Evolutionary conservation across 2,797 vertebrate genomes (phyloP), one percentile per base, ranked within the genome.

Genomic region (Ibycter americanus): DNA sequence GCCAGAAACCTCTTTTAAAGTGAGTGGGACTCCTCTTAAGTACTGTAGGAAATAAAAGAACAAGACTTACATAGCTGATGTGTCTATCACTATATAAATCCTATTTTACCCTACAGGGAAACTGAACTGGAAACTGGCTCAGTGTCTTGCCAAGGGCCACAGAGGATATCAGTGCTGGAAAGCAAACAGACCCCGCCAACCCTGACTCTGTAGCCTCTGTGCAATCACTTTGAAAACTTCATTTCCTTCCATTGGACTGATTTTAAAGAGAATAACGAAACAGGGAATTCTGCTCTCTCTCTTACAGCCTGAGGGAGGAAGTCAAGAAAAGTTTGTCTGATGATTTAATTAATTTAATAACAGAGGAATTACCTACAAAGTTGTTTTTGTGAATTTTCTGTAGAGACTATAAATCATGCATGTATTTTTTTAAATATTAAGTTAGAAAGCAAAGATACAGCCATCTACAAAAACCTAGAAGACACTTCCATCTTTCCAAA

Each of bases 321-420:
- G 72, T 86, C 56, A 88, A 54, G 15, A 71, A 85, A 83, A 34
- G 23, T 76, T 81, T 90, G 19, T 68, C 46, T 91, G 77, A 92
- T 34, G 7, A 70, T 72, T 81, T 76, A 84, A 94, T 94, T 95
- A 74, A 81, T 95, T 88, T 93, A 78, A 76, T 94, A 52, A 72
- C 81, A 85, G 67, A 71, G 22, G 49, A 83, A 93, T 87, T 93
- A 81, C 68, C 32, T 88, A 73, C 32, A 32, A 72, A 58, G 27
- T 25, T 71, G 36, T 12, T 34, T 84, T 84, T 82, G 65, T 87
- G 32, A 83, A 40, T 67, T 83, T 71, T 92, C 40, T 83, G 21
- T 29, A 47, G 5, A 86, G 40, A 76, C 44, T 13, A 29, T 88
- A 95, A 95, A 86, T 93, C 6, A 13, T 40, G 8, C 18, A 3